Base-by-base conservation (phyloP, 1,140 invertebrate species). In the Apocrypta bakeri region DNA sequence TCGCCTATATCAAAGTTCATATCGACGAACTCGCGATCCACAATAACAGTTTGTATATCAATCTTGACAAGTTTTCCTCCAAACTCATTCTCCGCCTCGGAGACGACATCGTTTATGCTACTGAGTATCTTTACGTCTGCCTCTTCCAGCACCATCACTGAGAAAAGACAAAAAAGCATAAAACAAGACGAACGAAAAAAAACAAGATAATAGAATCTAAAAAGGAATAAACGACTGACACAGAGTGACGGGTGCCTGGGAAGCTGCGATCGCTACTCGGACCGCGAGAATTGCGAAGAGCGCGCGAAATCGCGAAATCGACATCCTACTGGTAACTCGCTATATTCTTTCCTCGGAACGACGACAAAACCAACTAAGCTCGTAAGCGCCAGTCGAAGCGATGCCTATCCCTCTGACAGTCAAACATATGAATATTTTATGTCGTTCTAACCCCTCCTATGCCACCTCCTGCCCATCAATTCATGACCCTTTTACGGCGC, bases 111-210 rank as follows among this genome's bases (percentile, higher is more conserved):
- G 71, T 90, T 88, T 2, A 92, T 17, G 6, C 86, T 73, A 37
- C 75, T 78, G n/a, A 90, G 83, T 17, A 90, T 85, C 17, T 82
- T 69, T 4, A 69, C 76, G 37, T 92, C 91, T 1, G 85, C 81
- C 31, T 89, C 84, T 40, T 91, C 91, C 2, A 91, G 64, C 8
- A 90, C 88, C 68, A 92, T 85, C 31, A 92, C 91, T 92, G 76
- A 1, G 6, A 7, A 17, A 40, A 42, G 3, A 37, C 33, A n/a
- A 71, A 33, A 6, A 4, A 37, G 31, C 11, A 37, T 0, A 31
- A n/a, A 33, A 72, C n/a, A 17, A 21, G 48, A n/a, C 1, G 14
- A 17, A 14, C 14, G 14, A 14, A 48, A 17, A 17, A 48, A 17
- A 17, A 0, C n/a, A 1, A 24, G 71, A 42, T 25, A 21, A 72